Conservation (phyloP, 2,888 invertebrate genomes). For the Cephus sareptanus region DNA sequence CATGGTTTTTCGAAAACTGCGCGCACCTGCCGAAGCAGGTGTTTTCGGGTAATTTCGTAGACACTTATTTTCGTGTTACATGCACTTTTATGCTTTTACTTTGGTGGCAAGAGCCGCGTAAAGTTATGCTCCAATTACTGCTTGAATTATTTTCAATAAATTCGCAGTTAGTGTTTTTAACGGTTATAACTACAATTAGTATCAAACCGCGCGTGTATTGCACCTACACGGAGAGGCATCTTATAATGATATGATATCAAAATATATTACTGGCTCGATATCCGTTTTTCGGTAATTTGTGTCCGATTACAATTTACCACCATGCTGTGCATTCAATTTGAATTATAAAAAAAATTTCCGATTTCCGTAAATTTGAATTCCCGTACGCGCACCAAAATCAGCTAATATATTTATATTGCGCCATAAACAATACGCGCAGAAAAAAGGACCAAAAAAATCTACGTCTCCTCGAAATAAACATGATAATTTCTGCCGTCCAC, state of each 20-base stretch:
- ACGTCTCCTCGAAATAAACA: neutral
- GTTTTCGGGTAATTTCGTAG: neutral
- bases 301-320: neutral
- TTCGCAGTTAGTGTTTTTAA: neutral
- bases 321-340: neutral
- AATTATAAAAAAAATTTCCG: neutral
- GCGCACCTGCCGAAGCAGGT: neutral
- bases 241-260: neutral
- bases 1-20: neutral
- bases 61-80: neutral
- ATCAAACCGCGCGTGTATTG: neutral
- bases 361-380: neutral
- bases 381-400: neutral
- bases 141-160: neutral
- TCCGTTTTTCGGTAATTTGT: neutral
- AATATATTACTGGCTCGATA: neutral
- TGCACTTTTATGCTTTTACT: neutral
- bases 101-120: neutral
- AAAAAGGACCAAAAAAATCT: neutral
- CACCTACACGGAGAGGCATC: neutral
- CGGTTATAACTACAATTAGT: neutral
- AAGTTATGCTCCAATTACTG: neutral
- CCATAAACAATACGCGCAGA: neutral
- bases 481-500: conserved; percentile 31
- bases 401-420: neutral